Evolutionary conservation across 2,888 invertebrate genomes (phyloP).

Genomic region (Drosophila phalerata): DNA sequence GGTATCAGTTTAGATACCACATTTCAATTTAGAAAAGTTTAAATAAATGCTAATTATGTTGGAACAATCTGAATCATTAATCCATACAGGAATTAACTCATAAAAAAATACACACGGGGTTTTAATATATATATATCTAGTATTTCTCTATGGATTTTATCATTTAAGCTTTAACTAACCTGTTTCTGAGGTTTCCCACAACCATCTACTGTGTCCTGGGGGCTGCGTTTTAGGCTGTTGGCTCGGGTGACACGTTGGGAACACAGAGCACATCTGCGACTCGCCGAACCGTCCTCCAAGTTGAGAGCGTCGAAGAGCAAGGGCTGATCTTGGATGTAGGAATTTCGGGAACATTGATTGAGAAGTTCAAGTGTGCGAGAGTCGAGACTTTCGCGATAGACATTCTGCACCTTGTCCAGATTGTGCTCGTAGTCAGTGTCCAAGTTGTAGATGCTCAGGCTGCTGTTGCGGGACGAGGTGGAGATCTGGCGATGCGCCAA

Average conservation of each 20-base stretch:
- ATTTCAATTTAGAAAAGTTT: no score
- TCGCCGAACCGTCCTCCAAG: conserved; percentile 79
- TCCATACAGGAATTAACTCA: no score
- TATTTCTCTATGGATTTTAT: not conserved
- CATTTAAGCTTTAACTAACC: conserved; percentile 44
- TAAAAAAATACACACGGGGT: no score
- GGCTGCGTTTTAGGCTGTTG: conserved; percentile 54
- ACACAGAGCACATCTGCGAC: conserved; percentile 47
- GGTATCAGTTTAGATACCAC: no score
- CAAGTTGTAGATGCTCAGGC: conserved; percentile 70
- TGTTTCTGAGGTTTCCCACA: conserved; percentile 60
- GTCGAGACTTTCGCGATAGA: conserved; percentile 85
- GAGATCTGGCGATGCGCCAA: conserved; percentile 51
- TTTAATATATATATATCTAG: not conserved
- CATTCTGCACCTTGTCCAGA: conserved; percentile 83
- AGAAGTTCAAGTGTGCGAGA: conserved; percentile 83
- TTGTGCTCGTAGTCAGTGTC: conserved; percentile 84
- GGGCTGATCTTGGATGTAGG: conserved; percentile 79
- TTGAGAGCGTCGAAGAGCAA: conserved; percentile 80
- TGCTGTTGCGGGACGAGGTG: conserved; percentile 59
- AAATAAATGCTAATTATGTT: no score
- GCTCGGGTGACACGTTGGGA: conserved; percentile 47
- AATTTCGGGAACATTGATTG: conserved; percentile 83
- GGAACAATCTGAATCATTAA: no score
- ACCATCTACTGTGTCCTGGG: conserved; percentile 63